Conservation (phyloP, 92 coral and sea anemone species). For the Pocillopora meandrina region DNA sequence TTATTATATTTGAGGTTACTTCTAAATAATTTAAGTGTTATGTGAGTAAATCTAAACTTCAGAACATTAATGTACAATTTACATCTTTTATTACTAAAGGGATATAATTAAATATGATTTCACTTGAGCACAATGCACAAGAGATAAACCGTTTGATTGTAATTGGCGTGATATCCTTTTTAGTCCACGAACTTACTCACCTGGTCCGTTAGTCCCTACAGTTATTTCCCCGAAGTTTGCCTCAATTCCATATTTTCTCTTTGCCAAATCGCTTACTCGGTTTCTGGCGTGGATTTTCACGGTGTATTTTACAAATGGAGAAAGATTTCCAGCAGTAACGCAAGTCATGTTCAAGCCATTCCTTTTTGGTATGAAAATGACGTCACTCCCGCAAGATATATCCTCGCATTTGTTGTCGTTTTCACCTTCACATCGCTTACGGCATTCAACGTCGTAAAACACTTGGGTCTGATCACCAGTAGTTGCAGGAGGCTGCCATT, state of each 20-base stretch:
- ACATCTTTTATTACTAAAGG: no score
- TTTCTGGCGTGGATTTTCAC: slow-evolving; percentile 68
- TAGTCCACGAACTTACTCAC: neutral
- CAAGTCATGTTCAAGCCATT: slow-evolving; percentile 20
- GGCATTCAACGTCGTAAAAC: slow-evolving; percentile 25
- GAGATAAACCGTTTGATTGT: no score
- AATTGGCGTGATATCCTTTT: no score
- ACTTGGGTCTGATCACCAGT: neutral
- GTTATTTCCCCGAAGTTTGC: neutral
- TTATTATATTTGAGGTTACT: no score
- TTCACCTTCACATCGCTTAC: slow-evolving; percentile 35
- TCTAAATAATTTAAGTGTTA: no score
- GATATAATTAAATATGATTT: no score
- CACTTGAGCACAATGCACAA: no score
- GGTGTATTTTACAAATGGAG: slow-evolving; percentile 52
- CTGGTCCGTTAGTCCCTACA: neutral
- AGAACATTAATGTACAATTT: no score
- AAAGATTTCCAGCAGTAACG: slow-evolving; percentile 57
- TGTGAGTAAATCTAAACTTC: no score
- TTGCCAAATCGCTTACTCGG: slow-evolving; percentile 52
- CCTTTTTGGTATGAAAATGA: slow-evolving; percentile 24
- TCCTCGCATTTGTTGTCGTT: slow-evolving; percentile 52
- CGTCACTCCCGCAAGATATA: slow-evolving; percentile 42
- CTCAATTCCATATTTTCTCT: neutral
- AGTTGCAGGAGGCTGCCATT: slow-evolving; percentile 16